Percentiles rank a stretch among this genome's conserved stretches.
Evolutionary conservation across 2,888 invertebrate species (phyloP).

Genomic region (Dioctria linearis): DNA sequence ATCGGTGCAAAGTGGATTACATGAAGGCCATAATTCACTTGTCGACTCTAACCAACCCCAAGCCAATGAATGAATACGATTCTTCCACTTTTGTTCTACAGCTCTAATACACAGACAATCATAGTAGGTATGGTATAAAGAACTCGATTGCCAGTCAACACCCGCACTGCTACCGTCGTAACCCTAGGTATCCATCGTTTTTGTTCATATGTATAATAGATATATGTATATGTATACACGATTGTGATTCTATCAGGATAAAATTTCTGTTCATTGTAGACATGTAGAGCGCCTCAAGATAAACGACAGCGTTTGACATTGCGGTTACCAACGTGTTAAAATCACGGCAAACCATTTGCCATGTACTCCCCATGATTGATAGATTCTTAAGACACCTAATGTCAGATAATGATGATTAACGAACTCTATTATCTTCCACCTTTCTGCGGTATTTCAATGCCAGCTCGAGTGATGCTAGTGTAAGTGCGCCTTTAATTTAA

Average conservation of each 20-base stretch:
- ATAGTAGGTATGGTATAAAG: conserved; percentile 4
- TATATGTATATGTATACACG: neutral
- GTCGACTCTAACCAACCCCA: conserved; percentile 10
- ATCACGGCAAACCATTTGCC: conserved; percentile 51
- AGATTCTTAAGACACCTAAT: conserved; percentile 36
- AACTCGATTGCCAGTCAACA: conserved; percentile 7
- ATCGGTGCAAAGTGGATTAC: conserved; percentile 51
- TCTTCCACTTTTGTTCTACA: conserved; percentile 24
- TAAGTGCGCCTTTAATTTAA: conserved; percentile 40
- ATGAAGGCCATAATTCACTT: conserved; percentile 46
- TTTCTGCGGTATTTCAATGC: conserved; percentile 45
- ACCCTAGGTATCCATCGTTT: neutral
- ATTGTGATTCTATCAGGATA: conserved; percentile 9
- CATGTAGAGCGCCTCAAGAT: conserved; percentile 14
- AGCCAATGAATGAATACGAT: conserved; percentile 4
- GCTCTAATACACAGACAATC: conserved; percentile 25
- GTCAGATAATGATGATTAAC: conserved; percentile 51
- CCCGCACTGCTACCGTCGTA: neutral
- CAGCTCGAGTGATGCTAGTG: conserved; percentile 2
- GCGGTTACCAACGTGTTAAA: conserved; percentile 48
- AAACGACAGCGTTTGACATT: conserved; percentile 43
- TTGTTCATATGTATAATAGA: neutral
- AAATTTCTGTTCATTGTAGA: conserved; percentile 13
- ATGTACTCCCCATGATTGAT: conserved; percentile 39
- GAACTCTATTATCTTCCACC: conserved; percentile 46